These are phyloP conservation scores for Ormia ochracea DNA, from an alignment of 2,888 invertebrate species.

Conservation along the genomic window DNA sequence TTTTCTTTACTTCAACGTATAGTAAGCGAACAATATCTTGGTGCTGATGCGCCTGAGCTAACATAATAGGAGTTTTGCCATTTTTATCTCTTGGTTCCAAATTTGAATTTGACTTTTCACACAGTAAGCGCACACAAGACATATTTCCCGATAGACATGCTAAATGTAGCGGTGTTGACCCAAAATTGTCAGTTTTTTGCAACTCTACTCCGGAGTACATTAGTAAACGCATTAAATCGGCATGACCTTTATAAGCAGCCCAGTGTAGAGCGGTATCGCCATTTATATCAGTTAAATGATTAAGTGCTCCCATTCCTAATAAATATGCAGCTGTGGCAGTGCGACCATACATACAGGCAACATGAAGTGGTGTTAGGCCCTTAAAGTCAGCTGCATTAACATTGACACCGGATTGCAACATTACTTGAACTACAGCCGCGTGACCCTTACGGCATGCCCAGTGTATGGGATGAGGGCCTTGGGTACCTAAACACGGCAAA, in stretches of 20 bases:
- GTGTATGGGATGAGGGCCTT: conserved; percentile 93
- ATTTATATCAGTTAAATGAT: conserved; percentile 91
- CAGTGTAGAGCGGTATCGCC: conserved; percentile 95
- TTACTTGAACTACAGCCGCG: conserved; percentile 89
- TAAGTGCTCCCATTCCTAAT: conserved; percentile 91
- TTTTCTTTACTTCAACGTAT: conserved; percentile 87
- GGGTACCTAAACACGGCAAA: conserved; percentile 86
- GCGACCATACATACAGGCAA: conserved; percentile 94
- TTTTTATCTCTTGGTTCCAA: conserved; percentile 92
- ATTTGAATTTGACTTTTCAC: conserved; percentile 93
- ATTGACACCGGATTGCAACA: conserved; percentile 88
- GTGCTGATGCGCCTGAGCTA: conserved; percentile 92
- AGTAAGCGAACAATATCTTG: conserved; percentile 88
- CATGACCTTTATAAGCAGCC: conserved; percentile 94
- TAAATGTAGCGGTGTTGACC: conserved; percentile 92
- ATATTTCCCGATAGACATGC: conserved; percentile 93
- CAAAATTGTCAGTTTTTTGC: conserved; percentile 93
- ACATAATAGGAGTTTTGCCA: conserved; percentile 92
- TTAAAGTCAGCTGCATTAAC: conserved; percentile 94
- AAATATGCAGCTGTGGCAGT: conserved; percentile 93
- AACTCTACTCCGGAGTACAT: conserved; percentile 94
- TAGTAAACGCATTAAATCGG: conserved; percentile 89
- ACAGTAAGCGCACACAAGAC: conserved; percentile 89
- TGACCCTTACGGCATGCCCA: conserved; percentile 97
- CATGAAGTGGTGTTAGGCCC: conserved; percentile 90